Percentiles rank a stretch among this genome's conserved stretches.
These are phyloP conservation scores for Sphinx pinastri DNA, from an alignment of 2,888 invertebrate genomes.

Conservation along the genomic window DNA sequence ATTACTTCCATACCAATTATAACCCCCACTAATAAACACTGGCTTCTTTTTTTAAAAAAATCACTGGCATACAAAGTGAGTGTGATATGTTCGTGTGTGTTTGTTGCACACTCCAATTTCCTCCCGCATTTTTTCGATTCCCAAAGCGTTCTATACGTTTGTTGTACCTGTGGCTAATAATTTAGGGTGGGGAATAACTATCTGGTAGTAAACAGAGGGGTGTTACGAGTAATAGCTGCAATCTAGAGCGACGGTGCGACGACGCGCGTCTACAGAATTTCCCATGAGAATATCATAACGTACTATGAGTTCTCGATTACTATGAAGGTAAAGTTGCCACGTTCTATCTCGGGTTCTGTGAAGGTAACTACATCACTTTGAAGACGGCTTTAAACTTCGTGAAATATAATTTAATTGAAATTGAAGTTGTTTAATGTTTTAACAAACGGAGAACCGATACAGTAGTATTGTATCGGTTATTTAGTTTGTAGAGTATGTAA, in stretches of 20 bases:
- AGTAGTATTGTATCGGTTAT: too few species aligned
- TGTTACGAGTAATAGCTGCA: slow-evolving; percentile 76
- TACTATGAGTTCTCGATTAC: slow-evolving; percentile 18
- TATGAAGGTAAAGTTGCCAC: too few species aligned
- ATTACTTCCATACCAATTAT: too few species aligned
- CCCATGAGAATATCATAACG: slow-evolving; percentile 64
- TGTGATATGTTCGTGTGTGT: slow-evolving; percentile 26
- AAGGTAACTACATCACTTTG: too few species aligned
- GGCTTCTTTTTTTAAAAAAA: background rate
- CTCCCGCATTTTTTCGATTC: slow-evolving; percentile 60
- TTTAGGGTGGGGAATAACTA: slow-evolving; percentile 73
- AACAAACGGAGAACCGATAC: too few species aligned
- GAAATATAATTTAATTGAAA: too few species aligned
- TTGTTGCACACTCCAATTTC: slow-evolving; percentile 62
- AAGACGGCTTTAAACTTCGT: too few species aligned
- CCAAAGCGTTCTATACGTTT: slow-evolving; percentile 53
- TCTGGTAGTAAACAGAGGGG: slow-evolving; percentile 73
- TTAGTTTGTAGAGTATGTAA: too few species aligned
- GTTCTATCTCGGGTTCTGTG: too few species aligned
- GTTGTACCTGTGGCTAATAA: slow-evolving; percentile 68
- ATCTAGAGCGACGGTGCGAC: slow-evolving; percentile 68
- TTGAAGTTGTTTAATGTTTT: too few species aligned
- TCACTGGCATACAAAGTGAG: background rate
- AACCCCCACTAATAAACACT: background rate
- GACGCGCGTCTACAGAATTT: slow-evolving; percentile 71